Evolutionary conservation across 2,888 invertebrate species (phyloP).

Genomic region (Hirtodrosophila confusa): DNA sequence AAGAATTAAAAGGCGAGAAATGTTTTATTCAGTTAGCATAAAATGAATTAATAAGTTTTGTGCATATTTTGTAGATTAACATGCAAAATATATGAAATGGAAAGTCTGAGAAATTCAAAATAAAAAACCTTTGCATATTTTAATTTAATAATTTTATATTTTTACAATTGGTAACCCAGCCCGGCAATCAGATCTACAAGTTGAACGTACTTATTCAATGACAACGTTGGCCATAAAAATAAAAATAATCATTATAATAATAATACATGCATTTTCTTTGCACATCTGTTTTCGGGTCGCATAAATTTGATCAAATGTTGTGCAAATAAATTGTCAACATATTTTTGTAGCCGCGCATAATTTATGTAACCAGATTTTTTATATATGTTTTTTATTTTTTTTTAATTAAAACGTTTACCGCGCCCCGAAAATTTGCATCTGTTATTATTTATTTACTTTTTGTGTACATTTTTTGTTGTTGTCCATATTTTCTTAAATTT

Average conservation of each 20-base stretch:
- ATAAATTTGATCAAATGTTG: conserved; percentile 49
- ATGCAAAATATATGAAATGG: too few species aligned
- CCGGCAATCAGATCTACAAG: not conserved
- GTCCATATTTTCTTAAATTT: conserved; percentile 24
- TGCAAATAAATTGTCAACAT: conserved; percentile 59
- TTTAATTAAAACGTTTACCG: conserved; percentile 49
- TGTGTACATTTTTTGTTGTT: conserved; percentile 1
- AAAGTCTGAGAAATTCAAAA: too few species aligned
- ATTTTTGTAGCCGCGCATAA: conserved; percentile 38
- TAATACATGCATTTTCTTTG: conserved; percentile 34
- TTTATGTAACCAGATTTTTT: conserved; percentile 45
- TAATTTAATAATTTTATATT: too few species aligned
- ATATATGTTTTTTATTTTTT: not conserved
- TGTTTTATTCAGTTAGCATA: too few species aligned
- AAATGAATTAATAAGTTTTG: too few species aligned
- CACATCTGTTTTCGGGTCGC: conserved; percentile 42
- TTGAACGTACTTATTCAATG: not conserved
- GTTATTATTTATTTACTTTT: conserved; percentile 40
- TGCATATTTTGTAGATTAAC: too few species aligned
- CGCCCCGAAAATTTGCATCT: conserved; percentile 30
- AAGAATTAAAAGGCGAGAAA: too few species aligned
- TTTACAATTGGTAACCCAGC: too few species aligned
- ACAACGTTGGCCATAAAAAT: conserved; percentile 1
- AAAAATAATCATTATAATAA: conserved; percentile 4
- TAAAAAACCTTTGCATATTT: too few species aligned